phyloP scores from a whole-genome alignment of 2,113 vertebrate genomes.

The Chamaea fasciata region DNA sequence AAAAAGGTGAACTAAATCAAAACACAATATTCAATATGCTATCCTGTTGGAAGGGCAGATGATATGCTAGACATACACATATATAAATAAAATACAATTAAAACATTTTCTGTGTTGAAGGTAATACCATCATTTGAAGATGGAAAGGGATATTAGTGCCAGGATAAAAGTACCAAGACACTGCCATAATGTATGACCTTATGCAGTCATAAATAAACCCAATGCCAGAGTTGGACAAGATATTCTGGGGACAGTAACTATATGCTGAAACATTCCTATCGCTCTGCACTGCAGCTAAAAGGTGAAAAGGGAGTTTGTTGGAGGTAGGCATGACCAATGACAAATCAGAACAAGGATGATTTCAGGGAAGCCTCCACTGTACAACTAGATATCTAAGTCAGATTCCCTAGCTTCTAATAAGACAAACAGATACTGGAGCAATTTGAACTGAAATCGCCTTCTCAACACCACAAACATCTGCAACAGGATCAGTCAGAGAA shows the following conservation, averaged over 20 bases:
- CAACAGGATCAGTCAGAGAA: background rate
- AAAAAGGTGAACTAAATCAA: background rate
- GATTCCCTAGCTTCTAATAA: background rate
- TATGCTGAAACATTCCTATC: background rate
- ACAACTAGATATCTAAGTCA: background rate
- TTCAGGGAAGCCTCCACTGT: background rate
- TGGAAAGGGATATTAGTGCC: background rate
- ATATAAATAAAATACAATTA: background rate
- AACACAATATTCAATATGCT: background rate
- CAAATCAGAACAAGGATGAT: background rate
- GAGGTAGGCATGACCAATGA: background rate
- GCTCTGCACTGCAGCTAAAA: background rate
- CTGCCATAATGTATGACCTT: background rate
- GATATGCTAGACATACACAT: background rate
- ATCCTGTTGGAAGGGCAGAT: background rate
- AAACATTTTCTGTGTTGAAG: background rate
- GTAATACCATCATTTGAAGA: background rate
- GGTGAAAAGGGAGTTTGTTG: rapidly evolving
- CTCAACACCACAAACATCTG: background rate
- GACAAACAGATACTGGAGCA: background rate
- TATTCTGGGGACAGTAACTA: background rate
- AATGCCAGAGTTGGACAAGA: background rate
- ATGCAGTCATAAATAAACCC: background rate
- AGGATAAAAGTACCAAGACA: background rate
- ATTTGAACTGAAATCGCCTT: background rate